These are phyloP conservation scores for Fragum fragum DNA, from an alignment of 2,888 invertebrate species.

Conservation along the genomic window DNA sequence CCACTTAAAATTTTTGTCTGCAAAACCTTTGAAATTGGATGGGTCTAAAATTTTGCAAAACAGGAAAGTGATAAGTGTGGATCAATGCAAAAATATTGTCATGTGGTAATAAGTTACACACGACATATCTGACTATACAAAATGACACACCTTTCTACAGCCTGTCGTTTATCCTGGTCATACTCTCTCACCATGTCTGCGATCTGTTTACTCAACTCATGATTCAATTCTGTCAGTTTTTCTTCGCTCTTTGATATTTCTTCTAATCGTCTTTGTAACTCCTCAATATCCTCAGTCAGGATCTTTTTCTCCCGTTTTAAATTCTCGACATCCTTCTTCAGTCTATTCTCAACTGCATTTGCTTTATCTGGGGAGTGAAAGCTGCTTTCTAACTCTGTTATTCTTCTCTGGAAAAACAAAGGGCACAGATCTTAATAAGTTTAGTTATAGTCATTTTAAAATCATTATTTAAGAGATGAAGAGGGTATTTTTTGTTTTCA, in stretches of 20 bases:
- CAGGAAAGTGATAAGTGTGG: no score
- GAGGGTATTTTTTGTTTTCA: no score
- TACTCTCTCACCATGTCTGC: constrained; percentile 82
- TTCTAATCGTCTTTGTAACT: constrained; percentile 78
- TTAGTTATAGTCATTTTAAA: no score
- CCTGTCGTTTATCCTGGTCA: constrained; percentile 82
- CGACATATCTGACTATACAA: no score
- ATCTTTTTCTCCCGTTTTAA: constrained; percentile 76
- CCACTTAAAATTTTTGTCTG: no score
- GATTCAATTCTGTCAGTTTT: constrained; percentile 79
- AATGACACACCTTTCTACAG: constrained; percentile 79
- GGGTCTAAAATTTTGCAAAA: no score
- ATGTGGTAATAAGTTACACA: no score
- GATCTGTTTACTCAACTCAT: constrained; percentile 82
- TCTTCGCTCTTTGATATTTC: constrained; percentile 82
- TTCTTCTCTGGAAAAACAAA: constrained; percentile 64
- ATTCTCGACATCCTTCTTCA: constrained; percentile 80
- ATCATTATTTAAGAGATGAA: no score
- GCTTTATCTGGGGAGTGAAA: constrained; percentile 65
- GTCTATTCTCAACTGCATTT: constrained; percentile 74
- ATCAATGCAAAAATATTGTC: no score
- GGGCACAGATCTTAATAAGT: no score
- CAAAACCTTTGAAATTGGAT: no score
- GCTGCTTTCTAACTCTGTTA: constrained; percentile 69
- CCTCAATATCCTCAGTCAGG: constrained; percentile 78